Evolutionary conservation across 2,797 vertebrate genomes (phyloP).

Genomic region (Clarias platycephalus): DNA sequence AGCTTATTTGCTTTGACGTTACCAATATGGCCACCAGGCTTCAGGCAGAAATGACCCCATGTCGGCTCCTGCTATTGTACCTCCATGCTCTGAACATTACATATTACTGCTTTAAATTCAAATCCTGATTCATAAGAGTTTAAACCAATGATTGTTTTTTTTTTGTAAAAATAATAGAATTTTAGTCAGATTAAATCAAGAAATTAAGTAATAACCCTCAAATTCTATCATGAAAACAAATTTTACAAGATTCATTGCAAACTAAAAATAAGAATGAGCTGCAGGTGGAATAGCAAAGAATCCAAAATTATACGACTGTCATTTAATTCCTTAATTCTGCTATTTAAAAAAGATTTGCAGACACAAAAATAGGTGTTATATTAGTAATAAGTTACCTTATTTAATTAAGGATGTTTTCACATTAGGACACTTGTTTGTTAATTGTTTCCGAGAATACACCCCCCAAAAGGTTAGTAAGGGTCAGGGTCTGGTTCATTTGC

Average conservation of each 20-base stretch:
- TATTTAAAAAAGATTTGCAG: not conserved
- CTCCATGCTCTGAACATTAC: not conserved
- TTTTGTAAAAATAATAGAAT: not conserved
- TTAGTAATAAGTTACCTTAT: too few relatives aligned
- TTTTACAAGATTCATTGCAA: not conserved
- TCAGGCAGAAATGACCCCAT: too few relatives aligned
- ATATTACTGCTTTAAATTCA: conserved; percentile 1
- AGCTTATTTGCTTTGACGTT: too few relatives aligned
- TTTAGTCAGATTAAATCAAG: not conserved
- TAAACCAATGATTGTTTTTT: not conserved
- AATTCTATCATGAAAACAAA: not conserved
- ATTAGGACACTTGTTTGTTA: too few relatives aligned
- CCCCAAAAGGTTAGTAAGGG: too few relatives aligned
- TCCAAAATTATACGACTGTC: not conserved
- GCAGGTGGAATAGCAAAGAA: not conserved
- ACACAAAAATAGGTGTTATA: not conserved
- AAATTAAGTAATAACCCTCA: not conserved
- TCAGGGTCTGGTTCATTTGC: too few relatives aligned
- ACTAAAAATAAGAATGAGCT: not conserved
- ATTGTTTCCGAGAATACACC: too few relatives aligned
- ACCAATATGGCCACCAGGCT: too few relatives aligned
- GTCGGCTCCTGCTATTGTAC: too few relatives aligned
- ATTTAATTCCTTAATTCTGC: not conserved
- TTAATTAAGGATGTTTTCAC: too few relatives aligned
- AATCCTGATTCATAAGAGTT: not conserved